These are phyloP conservation scores for Muscicapa adusta DNA, from an alignment of 2,113 vertebrate species.

Conservation along the genomic window DNA sequence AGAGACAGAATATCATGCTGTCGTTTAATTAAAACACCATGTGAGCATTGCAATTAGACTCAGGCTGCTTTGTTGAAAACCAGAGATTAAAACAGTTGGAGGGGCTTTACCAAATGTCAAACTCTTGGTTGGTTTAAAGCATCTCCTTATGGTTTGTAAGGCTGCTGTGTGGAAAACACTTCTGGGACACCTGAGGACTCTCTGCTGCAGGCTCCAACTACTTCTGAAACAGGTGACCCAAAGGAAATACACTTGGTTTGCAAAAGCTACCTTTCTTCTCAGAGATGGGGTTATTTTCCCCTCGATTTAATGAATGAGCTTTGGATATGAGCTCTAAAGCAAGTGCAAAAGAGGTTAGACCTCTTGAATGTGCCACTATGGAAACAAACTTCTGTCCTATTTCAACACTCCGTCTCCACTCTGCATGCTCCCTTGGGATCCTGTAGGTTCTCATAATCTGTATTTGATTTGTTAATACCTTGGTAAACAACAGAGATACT, in stretches of 20 bases:
- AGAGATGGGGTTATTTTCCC: not conserved
- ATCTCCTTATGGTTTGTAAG: not conserved
- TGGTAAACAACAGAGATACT: not conserved
- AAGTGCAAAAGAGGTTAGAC: not conserved
- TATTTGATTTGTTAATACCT: not conserved
- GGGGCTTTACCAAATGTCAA: not conserved
- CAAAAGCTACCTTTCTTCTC: not conserved
- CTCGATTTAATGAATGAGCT: not conserved
- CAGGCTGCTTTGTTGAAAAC: conserved; percentile 13
- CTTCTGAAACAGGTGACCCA: not conserved
- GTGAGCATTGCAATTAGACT: conserved; percentile 66
- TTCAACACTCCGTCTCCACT: not conserved
- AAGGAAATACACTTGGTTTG: not conserved
- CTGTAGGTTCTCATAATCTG: not conserved
- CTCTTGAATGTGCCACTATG: not conserved
- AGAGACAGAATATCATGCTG: not conserved
- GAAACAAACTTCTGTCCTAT: not conserved
- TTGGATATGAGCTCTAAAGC: not conserved
- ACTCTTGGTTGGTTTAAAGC: conserved; percentile 4
- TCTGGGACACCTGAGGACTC: not conserved
- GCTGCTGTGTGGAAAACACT: not conserved
- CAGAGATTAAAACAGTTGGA: not conserved
- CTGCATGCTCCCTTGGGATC: not conserved
- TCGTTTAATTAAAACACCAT: conserved; percentile 64
- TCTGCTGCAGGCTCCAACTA: not conserved